Conservation (phyloP, 2,113 vertebrate genomes). For the Daubentonia madagascariensis region DNA sequence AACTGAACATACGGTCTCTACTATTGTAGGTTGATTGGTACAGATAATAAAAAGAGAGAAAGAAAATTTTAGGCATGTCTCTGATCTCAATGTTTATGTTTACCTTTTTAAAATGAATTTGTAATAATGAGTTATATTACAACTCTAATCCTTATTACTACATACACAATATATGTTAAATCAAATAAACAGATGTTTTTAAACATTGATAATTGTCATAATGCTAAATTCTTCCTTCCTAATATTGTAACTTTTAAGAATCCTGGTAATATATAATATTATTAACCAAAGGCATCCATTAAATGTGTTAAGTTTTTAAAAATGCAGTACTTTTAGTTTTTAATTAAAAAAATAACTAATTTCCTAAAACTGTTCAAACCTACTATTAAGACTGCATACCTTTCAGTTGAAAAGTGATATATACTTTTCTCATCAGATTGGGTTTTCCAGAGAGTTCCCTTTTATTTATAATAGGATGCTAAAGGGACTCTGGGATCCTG, state of each 20-base stretch:
- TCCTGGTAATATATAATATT: background rate
- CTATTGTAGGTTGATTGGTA: background rate
- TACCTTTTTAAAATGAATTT: background rate
- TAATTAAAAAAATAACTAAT: background rate
- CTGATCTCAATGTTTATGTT: background rate
- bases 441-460: background rate
- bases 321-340: background rate
- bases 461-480: background rate
- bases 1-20: background rate
- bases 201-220: background rate
- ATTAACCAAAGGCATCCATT: background rate
- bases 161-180: background rate
- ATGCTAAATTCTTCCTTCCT: background rate
- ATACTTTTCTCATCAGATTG: background rate
- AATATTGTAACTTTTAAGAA: background rate
- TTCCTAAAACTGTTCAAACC: background rate
- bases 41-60: background rate
- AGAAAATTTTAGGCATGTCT: background rate
- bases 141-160: background rate
- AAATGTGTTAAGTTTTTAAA: background rate
- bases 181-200: background rate
- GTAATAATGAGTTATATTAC: background rate
- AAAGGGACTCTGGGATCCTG: background rate
- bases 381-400: background rate
- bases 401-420: slow-evolving; percentile 1